Conservation (phyloP, 2,797 vertebrate species). For the Fistularia tabacaria region DNA sequence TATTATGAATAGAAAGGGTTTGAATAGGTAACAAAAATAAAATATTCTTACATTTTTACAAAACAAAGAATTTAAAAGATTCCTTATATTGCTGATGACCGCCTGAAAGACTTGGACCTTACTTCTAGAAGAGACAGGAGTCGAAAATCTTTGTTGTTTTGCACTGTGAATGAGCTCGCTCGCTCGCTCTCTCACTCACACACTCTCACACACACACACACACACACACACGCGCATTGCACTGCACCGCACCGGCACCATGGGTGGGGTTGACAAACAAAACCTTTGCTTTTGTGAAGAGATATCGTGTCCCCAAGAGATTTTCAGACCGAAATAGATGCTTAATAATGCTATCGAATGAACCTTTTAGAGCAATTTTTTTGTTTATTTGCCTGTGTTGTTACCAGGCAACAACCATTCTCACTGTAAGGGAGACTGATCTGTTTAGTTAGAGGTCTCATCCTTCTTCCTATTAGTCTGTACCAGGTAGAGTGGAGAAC, state of each 20-base stretch:
- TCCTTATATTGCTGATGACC: no score
- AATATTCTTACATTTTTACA: no score
- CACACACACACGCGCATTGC: neutral
- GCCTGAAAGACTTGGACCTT: no score
- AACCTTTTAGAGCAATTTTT: slow-evolving; percentile 1
- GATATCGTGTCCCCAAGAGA: neutral
- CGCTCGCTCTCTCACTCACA: neutral
- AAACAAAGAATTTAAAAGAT: no score
- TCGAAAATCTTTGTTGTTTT: no score
- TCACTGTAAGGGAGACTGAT: slow-evolving; percentile 24
- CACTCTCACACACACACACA: neutral
- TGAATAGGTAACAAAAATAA: no score
- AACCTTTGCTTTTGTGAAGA: no score
- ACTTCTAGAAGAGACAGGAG: no score
- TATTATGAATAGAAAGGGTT: no score
- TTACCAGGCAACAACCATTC: slow-evolving; percentile 57
- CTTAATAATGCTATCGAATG: slow-evolving; percentile 5
- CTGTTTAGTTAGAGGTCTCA: slow-evolving; percentile 26
- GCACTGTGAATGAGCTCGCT: neutral
- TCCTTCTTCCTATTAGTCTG: slow-evolving; percentile 41
- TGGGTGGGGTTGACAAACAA: no score
- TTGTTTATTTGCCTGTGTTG: slow-evolving; percentile 31
- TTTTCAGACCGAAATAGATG: slow-evolving; percentile 2
- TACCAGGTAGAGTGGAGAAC: neutral
- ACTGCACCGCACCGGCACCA: neutral